Evolutionary conservation across 53 echinoderm and acorn worm genomes (phyloP), one percentile per base, ranked within the genome.

Genomic region (Zoroaster sp.): DNA sequence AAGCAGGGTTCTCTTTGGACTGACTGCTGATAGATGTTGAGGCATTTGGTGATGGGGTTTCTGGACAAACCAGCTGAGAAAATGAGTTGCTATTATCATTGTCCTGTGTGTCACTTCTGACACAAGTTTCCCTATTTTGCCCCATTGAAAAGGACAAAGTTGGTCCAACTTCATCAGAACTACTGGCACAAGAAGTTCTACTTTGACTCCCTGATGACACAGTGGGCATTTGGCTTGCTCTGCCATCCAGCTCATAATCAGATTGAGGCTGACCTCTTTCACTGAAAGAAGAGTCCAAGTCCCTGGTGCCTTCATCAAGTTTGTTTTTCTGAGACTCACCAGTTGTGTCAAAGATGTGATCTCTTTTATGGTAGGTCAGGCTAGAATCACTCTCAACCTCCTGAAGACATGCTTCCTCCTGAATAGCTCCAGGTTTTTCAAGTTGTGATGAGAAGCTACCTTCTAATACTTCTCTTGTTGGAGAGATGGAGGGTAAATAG

Each of bases 1-100:
- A 59, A 59, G 21, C 59, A 25, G 63, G 23, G 25, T 25, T 47
- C 0, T 4, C 3, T 3, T 45, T 33, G 9, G 49, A 3, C 46
- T 69, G 69, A n/a, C 25, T 47, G 66, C 23, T 36, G 9, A 25
- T 18, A 42, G 21, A 4, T 41, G 14, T 65, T 7, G 42, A 20
- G n/a, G n/a, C 25, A 23, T 74, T 32, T 85, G 85, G 85, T 71
- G 85, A 85, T 2, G 85, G 85, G 37, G 85, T 85, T 7, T 85
- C 85, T n/a, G 85, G 85, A 47, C 85, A 85, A 35, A 85, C 85
- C 18, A 85, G 51, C 51, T 85, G 85, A 5, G 51, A 85, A 70
- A 46, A 85, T 7, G 85, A 28, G 35, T 85, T 70, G 18, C 49
- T 15, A 36, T 85, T 69, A 21, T 47, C 85, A 66, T 12, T 49